Evolutionary conservation across 1,140 invertebrate species (phyloP), one percentile per base, ranked within the genome.

Genomic region (Drosophila paulistorum): DNA sequence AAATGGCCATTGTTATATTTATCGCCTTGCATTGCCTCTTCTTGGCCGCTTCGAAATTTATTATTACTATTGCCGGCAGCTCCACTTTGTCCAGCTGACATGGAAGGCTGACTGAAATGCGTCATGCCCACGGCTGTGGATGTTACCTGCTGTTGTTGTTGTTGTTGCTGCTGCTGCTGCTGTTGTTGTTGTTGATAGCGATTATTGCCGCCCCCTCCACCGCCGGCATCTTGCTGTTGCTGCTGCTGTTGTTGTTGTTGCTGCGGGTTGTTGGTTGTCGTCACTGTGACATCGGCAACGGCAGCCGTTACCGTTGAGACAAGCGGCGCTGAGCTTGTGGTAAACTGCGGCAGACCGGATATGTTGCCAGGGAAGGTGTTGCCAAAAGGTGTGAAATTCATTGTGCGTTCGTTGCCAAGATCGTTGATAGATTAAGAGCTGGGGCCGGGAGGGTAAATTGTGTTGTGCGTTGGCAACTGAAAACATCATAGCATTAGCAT

Each of bases 321-420:
- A 55, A 92, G 61, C 13, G 89, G 85, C 58, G 91, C 86, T 39
- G 90, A 77, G 11, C 94, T 93, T 6, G 94, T 93, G 10, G 94
- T 93, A 66, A 95, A 95, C 75, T 95, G 95, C 61, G 95, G 94
- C 65, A 95, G 94, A 9, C 84, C 84, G 41, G 94, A 94, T 65
- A 94, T 92, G 23, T 70, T 65, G 63, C 95, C 92, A 48, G 94
- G 93, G 42, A 95, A 93, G 17, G 95, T 94, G 63, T 94, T 94
- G 37, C 94, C 94, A 79, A 95, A 95, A 17, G 95, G 95, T 33
- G 95, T 94, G 75, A 95, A 96, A 93, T 96, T 96, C 95, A 96
- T 96, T 78, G 73, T 86, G 64, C 64, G 67, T 77, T 70, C 10
- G 57, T 81, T 62, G 57, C 33, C 58, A n/a, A 66, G 39, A 35